Evolutionary conservation across 2,113 vertebrate genomes (phyloP).

Genomic region (Phalacrocorax brasilianus): DNA sequence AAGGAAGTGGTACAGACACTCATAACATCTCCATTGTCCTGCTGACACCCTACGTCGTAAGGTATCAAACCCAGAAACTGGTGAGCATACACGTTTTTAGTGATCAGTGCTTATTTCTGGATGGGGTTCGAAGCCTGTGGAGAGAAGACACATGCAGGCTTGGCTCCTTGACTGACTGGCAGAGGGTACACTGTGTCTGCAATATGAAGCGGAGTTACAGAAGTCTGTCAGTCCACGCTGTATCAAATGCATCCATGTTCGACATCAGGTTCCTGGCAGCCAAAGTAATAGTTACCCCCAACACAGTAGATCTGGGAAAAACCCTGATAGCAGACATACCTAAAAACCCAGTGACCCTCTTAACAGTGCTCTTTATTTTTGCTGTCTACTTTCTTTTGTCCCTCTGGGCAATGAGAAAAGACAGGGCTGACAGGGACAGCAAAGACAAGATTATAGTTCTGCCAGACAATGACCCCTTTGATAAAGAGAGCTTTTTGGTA

Average conservation of each 20-base stretch:
- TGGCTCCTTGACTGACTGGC: slow-evolving; percentile 55
- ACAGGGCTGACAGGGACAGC: slow-evolving; percentile 44
- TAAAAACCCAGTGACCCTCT: slow-evolving; percentile 56
- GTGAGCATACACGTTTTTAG: slow-evolving; percentile 60
- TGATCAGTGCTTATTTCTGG: slow-evolving; percentile 63
- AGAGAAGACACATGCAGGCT: slow-evolving; percentile 3
- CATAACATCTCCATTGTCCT: slow-evolving; percentile 16
- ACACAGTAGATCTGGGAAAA: slow-evolving; percentile 41
- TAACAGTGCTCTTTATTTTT: slow-evolving; percentile 57
- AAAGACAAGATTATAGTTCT: slow-evolving; percentile 41
- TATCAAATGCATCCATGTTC: background rate
- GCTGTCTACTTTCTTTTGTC: background rate
- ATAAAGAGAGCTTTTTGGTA: slow-evolving; percentile 62
- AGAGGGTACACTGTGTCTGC: slow-evolving; percentile 70
- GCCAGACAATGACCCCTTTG: slow-evolving; percentile 70
- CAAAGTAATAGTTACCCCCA: slow-evolving; percentile 55
- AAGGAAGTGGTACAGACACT: background rate
- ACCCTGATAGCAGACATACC: background rate
- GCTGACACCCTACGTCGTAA: background rate
- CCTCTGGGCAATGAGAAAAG: slow-evolving; percentile 65
- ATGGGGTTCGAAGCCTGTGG: slow-evolving; percentile 42
- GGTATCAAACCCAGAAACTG: background rate
- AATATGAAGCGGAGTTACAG: rapidly evolving
- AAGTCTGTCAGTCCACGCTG: rapidly evolving
- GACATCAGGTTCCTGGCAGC: slow-evolving; percentile 59